Evolutionary conservation across 2,888 invertebrate species (phyloP).

Genomic region (Luperina nickerlii): DNA sequence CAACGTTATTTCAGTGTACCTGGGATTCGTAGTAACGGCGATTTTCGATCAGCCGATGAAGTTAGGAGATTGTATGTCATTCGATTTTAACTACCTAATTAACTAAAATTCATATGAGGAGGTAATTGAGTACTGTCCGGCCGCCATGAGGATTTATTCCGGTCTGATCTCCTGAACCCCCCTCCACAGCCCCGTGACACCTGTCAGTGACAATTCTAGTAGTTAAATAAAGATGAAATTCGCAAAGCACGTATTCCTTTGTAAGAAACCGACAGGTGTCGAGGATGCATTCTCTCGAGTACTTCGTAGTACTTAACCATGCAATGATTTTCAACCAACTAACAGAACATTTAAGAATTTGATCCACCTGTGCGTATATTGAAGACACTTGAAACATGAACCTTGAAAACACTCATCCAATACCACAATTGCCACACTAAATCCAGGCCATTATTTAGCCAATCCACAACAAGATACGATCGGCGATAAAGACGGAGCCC

Average conservation of each 20-base stretch:
- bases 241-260: background rate
- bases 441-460: constrained; percentile 38
- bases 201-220: background rate
- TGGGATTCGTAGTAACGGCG: background rate
- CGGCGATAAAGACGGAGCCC: constrained; percentile 39
- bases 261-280: background rate
- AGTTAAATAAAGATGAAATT: background rate
- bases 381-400: background rate
- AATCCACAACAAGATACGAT: constrained; percentile 59
- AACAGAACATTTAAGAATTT: background rate
- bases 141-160: background rate
- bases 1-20: background rate
- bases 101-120: background rate
- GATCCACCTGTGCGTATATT: background rate
- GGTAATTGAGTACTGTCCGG: background rate
- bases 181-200: background rate
- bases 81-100: background rate
- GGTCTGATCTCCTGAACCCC: no score
- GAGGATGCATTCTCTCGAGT: background rate
- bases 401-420: constrained; percentile 6
- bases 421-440: constrained; percentile 26
- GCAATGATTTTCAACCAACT: background rate
- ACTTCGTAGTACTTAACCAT: background rate
- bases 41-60: background rate
- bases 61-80: background rate